These are phyloP conservation scores for Salminus brasiliensis DNA, from an alignment of 2,113 vertebrate genomes.

Conservation along the genomic window DNA sequence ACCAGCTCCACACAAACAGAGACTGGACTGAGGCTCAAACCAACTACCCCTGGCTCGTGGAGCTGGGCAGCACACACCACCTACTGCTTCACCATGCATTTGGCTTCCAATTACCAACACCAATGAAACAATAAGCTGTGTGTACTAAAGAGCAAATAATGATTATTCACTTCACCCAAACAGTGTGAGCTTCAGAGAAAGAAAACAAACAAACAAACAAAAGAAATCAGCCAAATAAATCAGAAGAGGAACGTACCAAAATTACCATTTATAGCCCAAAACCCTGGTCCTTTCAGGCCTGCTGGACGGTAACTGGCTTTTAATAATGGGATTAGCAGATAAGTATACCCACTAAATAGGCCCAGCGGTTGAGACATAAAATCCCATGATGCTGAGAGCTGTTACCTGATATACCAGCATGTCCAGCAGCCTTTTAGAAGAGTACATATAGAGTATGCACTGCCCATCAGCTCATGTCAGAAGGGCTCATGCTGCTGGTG, in stretches of 20 bases:
- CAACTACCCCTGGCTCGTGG: too few species aligned
- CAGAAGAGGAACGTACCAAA: neutral
- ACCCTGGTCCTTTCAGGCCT: neutral
- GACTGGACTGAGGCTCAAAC: too few species aligned
- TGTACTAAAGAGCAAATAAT: too few species aligned
- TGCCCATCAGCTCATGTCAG: neutral
- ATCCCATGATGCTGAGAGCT: neutral
- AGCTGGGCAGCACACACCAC: too few species aligned
- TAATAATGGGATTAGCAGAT: neutral
- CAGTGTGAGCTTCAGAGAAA: too few species aligned
- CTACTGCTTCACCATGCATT: too few species aligned
- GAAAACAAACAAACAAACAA: too few species aligned
- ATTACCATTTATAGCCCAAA: neutral
- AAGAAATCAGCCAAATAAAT: neutral
- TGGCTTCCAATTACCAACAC: too few species aligned
- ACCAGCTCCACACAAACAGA: too few species aligned
- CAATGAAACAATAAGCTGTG: too few species aligned
- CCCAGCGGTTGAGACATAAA: neutral
- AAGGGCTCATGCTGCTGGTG: neutral
- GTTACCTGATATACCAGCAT: neutral
- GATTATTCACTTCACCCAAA: too few species aligned
- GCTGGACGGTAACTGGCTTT: neutral
- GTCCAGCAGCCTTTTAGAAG: neutral
- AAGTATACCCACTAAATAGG: neutral
- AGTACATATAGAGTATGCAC: neutral